Conservation (phyloP, 2,888 invertebrate genomes). For the Mythimna ferrago region DNA sequence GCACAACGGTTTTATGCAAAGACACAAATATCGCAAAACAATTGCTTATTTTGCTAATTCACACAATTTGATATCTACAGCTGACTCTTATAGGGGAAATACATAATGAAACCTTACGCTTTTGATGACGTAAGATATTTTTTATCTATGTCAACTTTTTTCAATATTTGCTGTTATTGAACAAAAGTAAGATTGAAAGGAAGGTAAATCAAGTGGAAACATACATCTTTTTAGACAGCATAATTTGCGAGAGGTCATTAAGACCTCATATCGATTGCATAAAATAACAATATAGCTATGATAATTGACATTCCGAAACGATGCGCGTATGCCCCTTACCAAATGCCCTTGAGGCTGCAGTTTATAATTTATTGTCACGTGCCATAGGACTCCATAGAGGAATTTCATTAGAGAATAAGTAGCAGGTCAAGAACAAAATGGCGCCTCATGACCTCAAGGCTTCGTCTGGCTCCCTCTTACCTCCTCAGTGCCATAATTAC, state of each 20-base stretch:
- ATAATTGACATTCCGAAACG: constrained; percentile 13
- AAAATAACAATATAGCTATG: background rate
- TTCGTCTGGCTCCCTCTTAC: constrained; percentile 74
- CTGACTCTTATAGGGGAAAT: constrained; percentile 40
- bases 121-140: constrained; percentile 25
- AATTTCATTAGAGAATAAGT: constrained; percentile 76
- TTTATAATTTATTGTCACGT: constrained; percentile 64
- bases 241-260: constrained; percentile 8
- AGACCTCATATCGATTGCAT: background rate
- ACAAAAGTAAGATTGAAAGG: background rate
- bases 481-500: constrained; percentile 71
- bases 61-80: constrained; percentile 22
- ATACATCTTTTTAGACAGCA: background rate
- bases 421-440: constrained; percentile 77
- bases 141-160: constrained; percentile 23
- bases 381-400: constrained; percentile 62
- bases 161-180: constrained; percentile 3
- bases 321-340: constrained; percentile 16
- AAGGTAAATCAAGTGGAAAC: background rate
- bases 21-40: constrained; percentile 18
- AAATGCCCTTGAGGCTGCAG: constrained; percentile 49
- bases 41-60: constrained; percentile 3
- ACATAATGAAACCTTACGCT: constrained; percentile 28
- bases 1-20: background rate
- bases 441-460: constrained; percentile 72